phyloP scores from a whole-genome alignment of 2,888 invertebrate species.

The Chelonus formosanus region DNA sequence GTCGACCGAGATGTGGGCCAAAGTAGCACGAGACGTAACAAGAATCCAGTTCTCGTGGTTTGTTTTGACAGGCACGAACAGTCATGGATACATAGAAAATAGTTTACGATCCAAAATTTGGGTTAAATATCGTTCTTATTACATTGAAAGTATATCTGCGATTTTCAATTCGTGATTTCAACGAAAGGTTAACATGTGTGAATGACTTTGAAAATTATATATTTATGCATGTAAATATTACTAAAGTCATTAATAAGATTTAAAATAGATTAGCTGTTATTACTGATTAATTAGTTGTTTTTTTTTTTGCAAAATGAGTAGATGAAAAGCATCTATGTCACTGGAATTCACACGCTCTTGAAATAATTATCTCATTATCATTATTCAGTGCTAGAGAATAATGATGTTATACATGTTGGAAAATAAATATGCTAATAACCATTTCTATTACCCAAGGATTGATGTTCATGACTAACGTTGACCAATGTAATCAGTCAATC shows the following conservation, averaged over 20 bases:
- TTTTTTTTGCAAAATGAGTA: too few species aligned
- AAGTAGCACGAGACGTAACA: constrained; percentile 19
- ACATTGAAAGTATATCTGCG: not conserved
- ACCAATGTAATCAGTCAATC: too few species aligned
- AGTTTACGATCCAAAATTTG: constrained; percentile 29
- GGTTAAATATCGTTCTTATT: constrained; percentile 23
- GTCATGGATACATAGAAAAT: constrained; percentile 19
- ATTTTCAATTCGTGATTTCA: not conserved
- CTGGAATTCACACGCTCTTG: constrained; percentile 49
- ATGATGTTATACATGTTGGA: not conserved
- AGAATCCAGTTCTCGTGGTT: constrained; percentile 28
- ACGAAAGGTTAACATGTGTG: too few species aligned
- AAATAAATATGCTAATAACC: not conserved
- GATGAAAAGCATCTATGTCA: constrained; percentile 44
- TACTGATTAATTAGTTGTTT: too few species aligned
- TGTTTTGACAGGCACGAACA: constrained; percentile 30
- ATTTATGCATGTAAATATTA: too few species aligned
- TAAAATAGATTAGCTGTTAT: not conserved
- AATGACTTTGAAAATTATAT: too few species aligned
- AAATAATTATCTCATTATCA: constrained; percentile 10
- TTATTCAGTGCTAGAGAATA: not conserved
- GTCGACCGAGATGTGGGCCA: constrained; percentile 23
- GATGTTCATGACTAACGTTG: too few species aligned
- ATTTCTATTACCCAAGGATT: too few species aligned
- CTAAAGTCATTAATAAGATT: too few species aligned